phyloP scores from a whole-genome alignment of 2,797 vertebrate species.

The Pangasius sanitwongsei region DNA sequence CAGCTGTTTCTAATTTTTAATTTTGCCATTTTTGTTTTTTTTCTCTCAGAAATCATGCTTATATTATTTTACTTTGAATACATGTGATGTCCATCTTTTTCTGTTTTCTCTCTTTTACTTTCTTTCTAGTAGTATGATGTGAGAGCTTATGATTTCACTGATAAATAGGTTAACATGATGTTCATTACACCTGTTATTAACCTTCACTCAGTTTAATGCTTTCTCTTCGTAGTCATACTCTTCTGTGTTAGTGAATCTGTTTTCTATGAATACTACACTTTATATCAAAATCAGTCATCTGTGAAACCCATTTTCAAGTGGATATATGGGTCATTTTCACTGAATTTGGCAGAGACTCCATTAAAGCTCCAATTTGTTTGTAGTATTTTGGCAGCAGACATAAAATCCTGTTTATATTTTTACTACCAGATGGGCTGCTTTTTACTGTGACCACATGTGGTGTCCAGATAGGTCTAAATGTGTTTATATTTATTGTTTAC shows the following conservation, averaged over 20 bases:
- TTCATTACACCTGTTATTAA: slow-evolving; percentile 49
- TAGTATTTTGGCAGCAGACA: slow-evolving; percentile 43
- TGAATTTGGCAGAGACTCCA: slow-evolving; percentile 50
- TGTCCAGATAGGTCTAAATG: neutral
- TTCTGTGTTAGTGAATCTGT: slow-evolving; percentile 37
- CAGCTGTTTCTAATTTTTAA: neutral
- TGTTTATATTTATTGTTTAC: neutral
- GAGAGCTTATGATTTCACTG: neutral
- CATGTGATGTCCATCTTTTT: neutral
- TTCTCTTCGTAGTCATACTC: slow-evolving; percentile 26
- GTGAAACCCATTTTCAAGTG: slow-evolving; percentile 55
- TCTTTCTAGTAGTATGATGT: too few species aligned
- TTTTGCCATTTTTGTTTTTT: neutral
- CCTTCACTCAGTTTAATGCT: slow-evolving; percentile 21
- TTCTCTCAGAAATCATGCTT: neutral
- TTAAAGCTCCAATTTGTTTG: slow-evolving; percentile 49
- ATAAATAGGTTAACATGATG: neutral
- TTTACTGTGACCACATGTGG: slow-evolving; percentile 17
- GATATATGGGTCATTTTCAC: slow-evolving; percentile 54
- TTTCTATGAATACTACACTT: slow-evolving; percentile 49
- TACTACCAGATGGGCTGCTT: slow-evolving; percentile 19
- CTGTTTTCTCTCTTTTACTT: neutral
- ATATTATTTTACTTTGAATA: neutral
- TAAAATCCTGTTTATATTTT: slow-evolving; percentile 12
- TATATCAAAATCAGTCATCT: slow-evolving; percentile 58